phyloP scores from a whole-genome alignment of 2,113 vertebrate species.

The Lasiurus borealis region DNA sequence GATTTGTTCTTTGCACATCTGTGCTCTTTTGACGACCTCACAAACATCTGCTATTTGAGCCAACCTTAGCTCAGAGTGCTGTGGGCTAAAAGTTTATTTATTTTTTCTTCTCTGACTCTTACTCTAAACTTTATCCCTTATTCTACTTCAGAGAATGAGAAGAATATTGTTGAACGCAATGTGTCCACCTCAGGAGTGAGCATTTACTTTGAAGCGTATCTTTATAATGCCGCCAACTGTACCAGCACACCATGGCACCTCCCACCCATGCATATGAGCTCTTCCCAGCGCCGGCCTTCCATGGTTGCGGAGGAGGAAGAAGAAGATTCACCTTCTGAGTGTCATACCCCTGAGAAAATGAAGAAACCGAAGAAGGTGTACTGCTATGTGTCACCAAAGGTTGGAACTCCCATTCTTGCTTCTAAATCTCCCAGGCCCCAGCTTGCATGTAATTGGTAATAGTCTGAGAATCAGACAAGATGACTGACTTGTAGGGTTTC shows the following conservation, averaged over 20 bases:
- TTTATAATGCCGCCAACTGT: slow-evolving; percentile 94
- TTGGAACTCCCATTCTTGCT: slow-evolving; percentile 75
- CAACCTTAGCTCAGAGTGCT: neutral
- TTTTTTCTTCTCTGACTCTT: slow-evolving; percentile 18
- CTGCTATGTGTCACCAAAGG: slow-evolving; percentile 99
- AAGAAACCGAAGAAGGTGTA: slow-evolving; percentile 99
- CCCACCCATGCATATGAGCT: slow-evolving; percentile 90
- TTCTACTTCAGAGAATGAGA: slow-evolving; percentile 93
- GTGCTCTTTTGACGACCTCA: neutral
- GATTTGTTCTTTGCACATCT: slow-evolving; percentile 29
- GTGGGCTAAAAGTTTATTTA: neutral
- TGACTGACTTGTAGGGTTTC: neutral
- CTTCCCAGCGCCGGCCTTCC: slow-evolving; percentile 94
- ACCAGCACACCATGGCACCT: slow-evolving; percentile 93
- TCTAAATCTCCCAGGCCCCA: neutral
- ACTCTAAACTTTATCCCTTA: slow-evolving; percentile 49
- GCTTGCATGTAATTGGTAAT: neutral
- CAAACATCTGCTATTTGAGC: slow-evolving; percentile 17
- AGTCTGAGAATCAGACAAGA: neutral
- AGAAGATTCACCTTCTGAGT: slow-evolving; percentile 94
- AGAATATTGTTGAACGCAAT: slow-evolving; percentile 96
- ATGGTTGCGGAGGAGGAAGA: slow-evolving; percentile 93
- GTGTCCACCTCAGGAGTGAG: slow-evolving; percentile 97
- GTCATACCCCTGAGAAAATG: slow-evolving; percentile 93
- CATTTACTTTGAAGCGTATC: slow-evolving; percentile 99